A percentile compares a stretch with the other conserved stretches of the same genome.
Evolutionary conservation across 2,113 vertebrate species (phyloP).

Genomic region (Paramormyrops kingsleyae): DNA sequence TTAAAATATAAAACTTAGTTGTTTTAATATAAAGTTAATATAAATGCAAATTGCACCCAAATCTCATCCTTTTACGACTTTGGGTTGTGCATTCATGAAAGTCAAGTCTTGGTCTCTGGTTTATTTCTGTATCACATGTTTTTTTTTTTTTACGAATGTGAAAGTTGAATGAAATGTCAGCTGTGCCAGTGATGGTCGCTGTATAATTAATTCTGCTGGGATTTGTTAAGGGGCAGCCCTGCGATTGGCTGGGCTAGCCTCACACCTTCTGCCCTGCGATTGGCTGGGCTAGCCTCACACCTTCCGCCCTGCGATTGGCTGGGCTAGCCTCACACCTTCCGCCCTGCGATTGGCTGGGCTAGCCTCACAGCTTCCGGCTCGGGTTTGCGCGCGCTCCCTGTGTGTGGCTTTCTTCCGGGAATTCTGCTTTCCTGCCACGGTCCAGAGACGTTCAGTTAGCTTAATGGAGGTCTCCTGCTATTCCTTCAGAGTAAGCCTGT

Average conservation of each 20-base stretch:
- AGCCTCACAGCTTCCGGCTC: background rate
- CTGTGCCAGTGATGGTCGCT: background rate
- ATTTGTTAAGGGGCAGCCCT: background rate
- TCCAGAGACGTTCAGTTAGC: background rate
- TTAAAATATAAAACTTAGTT: background rate
- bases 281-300: background rate
- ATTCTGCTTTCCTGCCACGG: background rate
- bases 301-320: background rate
- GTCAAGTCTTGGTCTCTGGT: background rate
- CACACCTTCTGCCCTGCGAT: background rate
- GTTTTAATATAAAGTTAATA: conserved; percentile 1
- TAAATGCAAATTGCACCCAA: background rate
- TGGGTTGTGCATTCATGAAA: background rate
- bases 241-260: background rate
- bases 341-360: background rate
- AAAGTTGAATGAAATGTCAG: background rate
- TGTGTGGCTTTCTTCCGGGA: background rate
- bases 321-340: background rate
- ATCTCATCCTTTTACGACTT: background rate
- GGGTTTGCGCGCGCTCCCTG: background rate
- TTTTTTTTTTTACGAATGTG: background rate
- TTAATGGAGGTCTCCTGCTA: background rate
- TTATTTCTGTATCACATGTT: background rate
- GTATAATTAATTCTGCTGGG: background rate
- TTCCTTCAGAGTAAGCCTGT: background rate